Evolutionary conservation across 2,888 invertebrate genomes (phyloP), one percentile per base, ranked within the genome.

Genomic region (Lasioglossum oenotherae): DNA sequence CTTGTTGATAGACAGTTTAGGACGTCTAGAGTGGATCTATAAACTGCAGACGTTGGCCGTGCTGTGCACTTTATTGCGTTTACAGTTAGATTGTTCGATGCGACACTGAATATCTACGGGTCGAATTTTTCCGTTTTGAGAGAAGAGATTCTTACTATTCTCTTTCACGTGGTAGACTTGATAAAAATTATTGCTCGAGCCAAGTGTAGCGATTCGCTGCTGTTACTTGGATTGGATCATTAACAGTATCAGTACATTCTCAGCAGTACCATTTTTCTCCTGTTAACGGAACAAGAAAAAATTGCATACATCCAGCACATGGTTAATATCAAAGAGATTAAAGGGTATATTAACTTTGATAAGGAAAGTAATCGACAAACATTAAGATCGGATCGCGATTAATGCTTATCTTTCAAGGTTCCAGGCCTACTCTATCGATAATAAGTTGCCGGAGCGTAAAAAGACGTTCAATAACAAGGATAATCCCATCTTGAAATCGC

Each of bases 401-500:
- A 35, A 67, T 67, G 8, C 31, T 67, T 67, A 67, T 67, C 67
- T 67, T 19, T 67, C 67, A 67, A 67, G 67, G 67, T 67, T 35
- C 35, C 35, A 31, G 60, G 60, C 27, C 4, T 60, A 0, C 27
- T 27, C 60, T 60, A 60, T 60, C 60, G 60, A 60, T 16, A 35
- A 67, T 35, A 67, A 67, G 31, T 67, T 35, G 8, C 35, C 8
- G 35, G 31, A 5, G 19, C 16, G 10, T 67, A 67, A 67, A 67
- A 67, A 16, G 19, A 35, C 16, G 27, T 14, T 27, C 27, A 14
- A 60, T 14, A 31, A 31, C 64, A 35, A 67, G 31, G 46, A 19
- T 64, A 60, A n/a, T 23, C 44, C 14, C 23, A 12, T 60, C 60
- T 16, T 16, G 27, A n/a, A 60, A 60, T 31, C 60, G 27, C 14